Percentiles rank a stretch among this genome's conserved stretches.
Conservation (phyloP, 2,888 invertebrate genomes). For the Protodeltote pygarga region DNA sequence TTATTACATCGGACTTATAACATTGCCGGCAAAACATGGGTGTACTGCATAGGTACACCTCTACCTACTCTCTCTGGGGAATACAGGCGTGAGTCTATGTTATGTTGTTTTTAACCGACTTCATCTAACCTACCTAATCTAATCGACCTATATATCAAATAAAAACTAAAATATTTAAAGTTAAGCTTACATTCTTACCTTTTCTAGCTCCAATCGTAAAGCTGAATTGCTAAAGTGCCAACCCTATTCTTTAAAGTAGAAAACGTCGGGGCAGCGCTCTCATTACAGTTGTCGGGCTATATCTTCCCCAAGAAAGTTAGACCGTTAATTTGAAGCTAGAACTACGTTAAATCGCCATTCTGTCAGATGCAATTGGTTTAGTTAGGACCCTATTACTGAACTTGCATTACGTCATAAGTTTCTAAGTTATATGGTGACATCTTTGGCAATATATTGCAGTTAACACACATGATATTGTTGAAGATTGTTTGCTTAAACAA, state of each 20-base stretch:
- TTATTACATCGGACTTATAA: too few species aligned
- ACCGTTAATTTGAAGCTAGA: constrained; percentile 24
- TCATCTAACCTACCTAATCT: too few species aligned
- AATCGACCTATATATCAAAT: too few species aligned
- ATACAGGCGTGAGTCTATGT: too few species aligned
- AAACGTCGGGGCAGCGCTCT: constrained; percentile 12
- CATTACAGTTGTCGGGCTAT: constrained; percentile 30
- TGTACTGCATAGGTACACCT: too few species aligned
- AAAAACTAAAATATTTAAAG: too few species aligned
- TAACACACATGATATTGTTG: too few species aligned
- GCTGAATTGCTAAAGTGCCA: neutral
- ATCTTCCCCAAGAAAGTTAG: constrained; percentile 17
- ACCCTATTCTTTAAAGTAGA: constrained; percentile 14
- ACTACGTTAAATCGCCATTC: constrained; percentile 12
- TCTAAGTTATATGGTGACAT: neutral
- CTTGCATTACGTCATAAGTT: constrained; percentile 7
- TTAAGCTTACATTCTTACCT: neutral
- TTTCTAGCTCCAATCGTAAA: neutral
- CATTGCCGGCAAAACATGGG: too few species aligned
- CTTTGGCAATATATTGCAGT: too few species aligned
- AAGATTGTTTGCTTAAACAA: too few species aligned
- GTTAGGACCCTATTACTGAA: constrained; percentile 5
- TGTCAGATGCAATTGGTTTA: constrained; percentile 27
- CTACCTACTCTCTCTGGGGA: too few species aligned
- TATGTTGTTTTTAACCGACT: too few species aligned